These are phyloP conservation scores for Columba guinea DNA, from an alignment of 2,797 vertebrate genomes.

Conservation along the genomic window DNA sequence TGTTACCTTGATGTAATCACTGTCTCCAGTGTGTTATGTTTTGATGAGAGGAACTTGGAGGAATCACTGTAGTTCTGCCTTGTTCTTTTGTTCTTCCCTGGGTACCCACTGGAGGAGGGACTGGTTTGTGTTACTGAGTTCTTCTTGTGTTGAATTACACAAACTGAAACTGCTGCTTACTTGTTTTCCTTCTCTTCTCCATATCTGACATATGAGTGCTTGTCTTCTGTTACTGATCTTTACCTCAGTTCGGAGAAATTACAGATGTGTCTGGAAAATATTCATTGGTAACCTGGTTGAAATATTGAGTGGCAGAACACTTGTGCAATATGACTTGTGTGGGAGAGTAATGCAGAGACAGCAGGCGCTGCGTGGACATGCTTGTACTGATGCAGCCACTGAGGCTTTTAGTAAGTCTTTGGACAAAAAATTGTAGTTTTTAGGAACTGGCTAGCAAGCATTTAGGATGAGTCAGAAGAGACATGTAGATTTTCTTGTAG, in stretches of 20 bases:
- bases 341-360: neutral
- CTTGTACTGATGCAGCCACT: neutral
- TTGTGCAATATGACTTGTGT: neutral
- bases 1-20: neutral
- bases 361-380: accelerated
- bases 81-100: neutral
- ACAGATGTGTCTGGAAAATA: neutral
- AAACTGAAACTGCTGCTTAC: neutral
- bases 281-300: neutral
- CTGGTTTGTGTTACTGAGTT: neutral
- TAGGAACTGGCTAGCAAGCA: neutral
- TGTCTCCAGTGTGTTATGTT: neutral
- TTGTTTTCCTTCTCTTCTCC: neutral
- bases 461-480: neutral
- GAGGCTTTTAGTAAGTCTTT: neutral
- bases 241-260: neutral
- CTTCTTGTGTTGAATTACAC: neutral
- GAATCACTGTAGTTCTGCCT: neutral
- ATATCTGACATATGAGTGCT: neutral
- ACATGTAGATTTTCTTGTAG: neutral
- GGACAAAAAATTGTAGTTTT: neutral
- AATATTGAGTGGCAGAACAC: neutral
- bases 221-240: neutral
- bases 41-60: neutral
- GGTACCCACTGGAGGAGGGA: neutral